A percentile compares a stretch with the other conserved stretches of the same genome.
phyloP scores from a whole-genome alignment of 1,140 invertebrate genomes.

The Drosophila pallidifrons region DNA sequence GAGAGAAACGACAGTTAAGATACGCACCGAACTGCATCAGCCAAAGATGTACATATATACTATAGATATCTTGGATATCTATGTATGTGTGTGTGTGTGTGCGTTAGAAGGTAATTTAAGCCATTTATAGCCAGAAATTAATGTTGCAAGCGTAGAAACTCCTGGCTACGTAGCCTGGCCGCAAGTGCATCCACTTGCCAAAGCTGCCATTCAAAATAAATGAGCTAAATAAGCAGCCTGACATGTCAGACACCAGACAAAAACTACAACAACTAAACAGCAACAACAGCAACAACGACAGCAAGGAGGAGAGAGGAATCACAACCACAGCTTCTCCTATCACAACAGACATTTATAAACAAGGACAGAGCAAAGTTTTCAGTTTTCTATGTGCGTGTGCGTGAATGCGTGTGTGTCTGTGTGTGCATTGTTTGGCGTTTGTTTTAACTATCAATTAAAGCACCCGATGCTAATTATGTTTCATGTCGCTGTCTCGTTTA shows the following conservation, averaged over 20 bases:
- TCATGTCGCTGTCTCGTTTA: conserved; percentile 18
- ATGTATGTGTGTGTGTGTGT: conserved; percentile 34
- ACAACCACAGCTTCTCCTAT: conserved; percentile 18
- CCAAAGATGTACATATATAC: conserved; percentile 20
- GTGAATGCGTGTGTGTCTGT: conserved; percentile 17
- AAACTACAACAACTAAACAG: conserved; percentile 23
- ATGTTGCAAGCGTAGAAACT: conserved; percentile 49
- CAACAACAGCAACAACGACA: conserved; percentile 14
- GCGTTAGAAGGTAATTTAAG: conserved; percentile 59
- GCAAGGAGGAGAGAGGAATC: conserved; percentile 14
- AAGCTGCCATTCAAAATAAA: conserved; percentile 80
- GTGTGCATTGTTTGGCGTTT: conserved; percentile 40
- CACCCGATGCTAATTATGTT: conserved; percentile 77
- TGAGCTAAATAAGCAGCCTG: conserved; percentile 80
- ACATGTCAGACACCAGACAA: conserved; percentile 58
- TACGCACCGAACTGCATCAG: conserved; percentile 36
- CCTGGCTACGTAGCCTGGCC: conserved; percentile 48
- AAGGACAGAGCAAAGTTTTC: conserved; percentile 72
- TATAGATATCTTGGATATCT: conserved; percentile 10
- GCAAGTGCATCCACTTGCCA: conserved; percentile 70
- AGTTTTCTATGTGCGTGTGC: conserved; percentile 19
- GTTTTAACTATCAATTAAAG: conserved; percentile 80
- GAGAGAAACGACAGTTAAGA: conserved; percentile 38
- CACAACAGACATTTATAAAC: conserved; percentile 69
- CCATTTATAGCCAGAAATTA: conserved; percentile 64